Evolutionary conservation across 2,797 vertebrate species (phyloP), one percentile per base, ranked within the genome.

Genomic region (Halcyon leucocephala): DNA sequence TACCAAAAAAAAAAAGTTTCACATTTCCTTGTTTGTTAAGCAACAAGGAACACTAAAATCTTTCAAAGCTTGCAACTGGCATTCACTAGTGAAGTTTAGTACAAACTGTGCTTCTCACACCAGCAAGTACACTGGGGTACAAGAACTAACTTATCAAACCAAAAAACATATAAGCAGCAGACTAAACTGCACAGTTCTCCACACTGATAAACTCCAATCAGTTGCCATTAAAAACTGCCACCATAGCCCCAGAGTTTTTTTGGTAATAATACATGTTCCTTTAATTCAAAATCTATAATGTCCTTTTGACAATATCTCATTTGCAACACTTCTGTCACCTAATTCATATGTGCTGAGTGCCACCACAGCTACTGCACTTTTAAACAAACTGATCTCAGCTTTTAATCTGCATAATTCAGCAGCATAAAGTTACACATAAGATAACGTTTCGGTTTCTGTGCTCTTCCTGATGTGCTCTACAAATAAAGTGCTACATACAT

Each of bases 11-110:
- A 86, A 82, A 86, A 74, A 46, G 25, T 17, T 33, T 96, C 73
- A n/a, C 64, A 82, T 95, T 82, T 91, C 29, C 52, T 81, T 61
- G 28, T 5, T 83, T 42, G 29, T 62, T 77, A 93, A 93, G 55
- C 44, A 79, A 89, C 41, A 69, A 82, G 82, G 73, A 77, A 89
- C 24, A 61, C 49, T 69, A 86, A 93, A 85, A 89, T 74, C 70
- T 87, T 89, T 72, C 79, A 51, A 73, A 81, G 52, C 52, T 55
- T 80, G 49, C 46, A 51, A 77, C 64, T 41, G 46, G 70, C 57
- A 76, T 86, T 93, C 70, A 55, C 62, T 24, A 78, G 29, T 14
- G 71, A 70, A 52, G 60, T 57, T 76, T 22, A 73, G 39, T 46
- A 84, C 51, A 81, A 88, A 62, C 18, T 17, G 1, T 3, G 52